phyloP scores from a whole-genome alignment of 2,797 vertebrate species.

The Carduelis carduelis region DNA sequence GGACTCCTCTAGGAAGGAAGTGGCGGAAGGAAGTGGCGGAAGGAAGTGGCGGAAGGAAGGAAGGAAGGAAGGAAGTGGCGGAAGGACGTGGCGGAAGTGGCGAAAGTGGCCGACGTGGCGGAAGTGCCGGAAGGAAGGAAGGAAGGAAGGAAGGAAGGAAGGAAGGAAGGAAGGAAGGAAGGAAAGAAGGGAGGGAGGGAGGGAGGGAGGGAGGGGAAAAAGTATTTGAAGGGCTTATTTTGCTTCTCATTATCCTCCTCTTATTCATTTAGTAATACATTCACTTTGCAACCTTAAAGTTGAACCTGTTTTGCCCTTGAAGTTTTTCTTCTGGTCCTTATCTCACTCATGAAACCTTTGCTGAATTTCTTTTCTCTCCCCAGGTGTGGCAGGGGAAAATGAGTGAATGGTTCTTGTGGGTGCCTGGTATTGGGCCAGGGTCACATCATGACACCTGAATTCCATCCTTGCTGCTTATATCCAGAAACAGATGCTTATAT shows the following conservation, averaged over 20 bases:
- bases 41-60: no score
- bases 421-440: background rate
- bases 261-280: background rate
- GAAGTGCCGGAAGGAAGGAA: no score
- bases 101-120: no score
- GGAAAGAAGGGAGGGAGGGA: no score
- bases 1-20: background rate
- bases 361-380: background rate
- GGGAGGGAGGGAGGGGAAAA: fast-evolving
- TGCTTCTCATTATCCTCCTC: background rate
- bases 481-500: background rate
- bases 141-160: no score
- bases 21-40: no score
- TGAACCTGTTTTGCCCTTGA: background rate
- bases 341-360: background rate
- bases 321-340: fast-evolving
- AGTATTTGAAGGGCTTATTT: background rate
- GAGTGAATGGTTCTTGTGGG: fast-evolving
- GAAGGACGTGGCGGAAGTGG: no score
- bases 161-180: background rate
- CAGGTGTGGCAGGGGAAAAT: background rate
- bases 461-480: background rate
- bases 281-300: background rate
- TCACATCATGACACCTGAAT: background rate
- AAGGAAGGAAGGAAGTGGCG: no score